Conservation (phyloP, 2,888 invertebrate genomes). For the Iselma pallidipennis region DNA sequence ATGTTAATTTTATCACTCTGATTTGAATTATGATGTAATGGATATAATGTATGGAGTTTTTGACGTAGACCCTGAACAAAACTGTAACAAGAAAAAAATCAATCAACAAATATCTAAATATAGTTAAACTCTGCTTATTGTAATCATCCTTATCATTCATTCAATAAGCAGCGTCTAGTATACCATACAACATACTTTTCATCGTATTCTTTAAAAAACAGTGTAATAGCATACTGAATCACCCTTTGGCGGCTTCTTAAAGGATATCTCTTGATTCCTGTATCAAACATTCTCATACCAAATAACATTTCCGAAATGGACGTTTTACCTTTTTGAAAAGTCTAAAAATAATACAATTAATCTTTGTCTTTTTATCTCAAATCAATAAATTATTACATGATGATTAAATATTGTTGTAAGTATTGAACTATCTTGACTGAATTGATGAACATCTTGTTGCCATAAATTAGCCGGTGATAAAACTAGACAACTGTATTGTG, state of each 20-base stretch:
- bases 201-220: conserved; percentile 81
- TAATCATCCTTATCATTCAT: no score
- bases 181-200: conserved; percentile 62
- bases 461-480: conserved; percentile 94
- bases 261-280: conserved; percentile 88
- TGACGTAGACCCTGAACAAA: conserved; percentile 74
- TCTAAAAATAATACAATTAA: conserved; percentile 58
- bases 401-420: conserved; percentile 81
- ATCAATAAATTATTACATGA: conserved; percentile 63
- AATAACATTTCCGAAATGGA: conserved; percentile 89
- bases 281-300: conserved; percentile 87
- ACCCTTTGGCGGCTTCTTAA: conserved; percentile 81
- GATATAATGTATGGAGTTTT: conserved; percentile 72
- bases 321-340: conserved; percentile 80
- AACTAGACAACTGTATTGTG: conserved; percentile 89
- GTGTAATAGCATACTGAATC: conserved; percentile 87
- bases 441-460: conserved; percentile 81
- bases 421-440: conserved; percentile 78
- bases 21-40: conserved; percentile 64
- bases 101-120: neutral
- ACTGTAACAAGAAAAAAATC: conserved; percentile 59
- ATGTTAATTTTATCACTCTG: conserved; percentile 22
- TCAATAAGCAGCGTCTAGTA: neutral
- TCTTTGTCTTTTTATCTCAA: neutral
- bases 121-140: no score